phyloP scores from a whole-genome alignment of 2,888 invertebrate species.

The Ernsta delagoae region DNA sequence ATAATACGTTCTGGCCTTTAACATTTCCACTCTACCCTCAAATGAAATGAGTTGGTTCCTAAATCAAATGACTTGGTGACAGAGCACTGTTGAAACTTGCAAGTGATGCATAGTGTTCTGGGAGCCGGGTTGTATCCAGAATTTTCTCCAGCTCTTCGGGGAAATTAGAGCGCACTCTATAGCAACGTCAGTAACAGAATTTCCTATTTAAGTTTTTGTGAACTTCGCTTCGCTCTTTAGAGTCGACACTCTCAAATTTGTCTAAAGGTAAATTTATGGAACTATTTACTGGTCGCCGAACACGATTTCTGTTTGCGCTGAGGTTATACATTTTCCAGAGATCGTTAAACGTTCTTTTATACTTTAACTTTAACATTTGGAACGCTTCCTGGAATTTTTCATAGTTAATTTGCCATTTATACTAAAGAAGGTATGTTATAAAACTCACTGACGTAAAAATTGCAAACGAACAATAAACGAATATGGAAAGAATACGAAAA shows the following conservation, averaged over 20 bases:
- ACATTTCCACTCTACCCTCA: no score
- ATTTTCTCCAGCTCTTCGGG: conserved; percentile 35
- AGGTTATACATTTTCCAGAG: background rate
- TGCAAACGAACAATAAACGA: background rate
- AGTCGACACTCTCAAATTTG: conserved; percentile 19
- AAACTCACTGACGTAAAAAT: background rate
- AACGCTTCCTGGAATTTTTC: background rate
- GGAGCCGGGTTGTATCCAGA: conserved; percentile 30
- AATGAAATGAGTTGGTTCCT: background rate
- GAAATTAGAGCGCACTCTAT: conserved; percentile 42
- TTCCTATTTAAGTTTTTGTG: conserved; percentile 38
- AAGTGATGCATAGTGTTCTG: conserved; percentile 21
- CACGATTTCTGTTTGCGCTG: conserved; percentile 3
- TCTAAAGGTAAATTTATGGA: conserved; percentile 23
- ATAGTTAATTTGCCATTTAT: background rate
- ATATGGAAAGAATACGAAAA: no score
- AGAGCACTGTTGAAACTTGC: conserved; percentile 17
- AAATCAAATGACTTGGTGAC: conserved; percentile 18
- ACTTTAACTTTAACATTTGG: background rate
- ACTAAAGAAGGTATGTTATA: background rate
- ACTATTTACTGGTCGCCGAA: conserved; percentile 20
- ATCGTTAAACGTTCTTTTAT: background rate
- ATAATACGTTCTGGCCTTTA: no score
- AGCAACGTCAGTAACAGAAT: conserved; percentile 42
- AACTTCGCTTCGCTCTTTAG: conserved; percentile 33